Evolutionary conservation across 1,140 invertebrate species (phyloP).

Genomic region (Drosophila hydei): DNA sequence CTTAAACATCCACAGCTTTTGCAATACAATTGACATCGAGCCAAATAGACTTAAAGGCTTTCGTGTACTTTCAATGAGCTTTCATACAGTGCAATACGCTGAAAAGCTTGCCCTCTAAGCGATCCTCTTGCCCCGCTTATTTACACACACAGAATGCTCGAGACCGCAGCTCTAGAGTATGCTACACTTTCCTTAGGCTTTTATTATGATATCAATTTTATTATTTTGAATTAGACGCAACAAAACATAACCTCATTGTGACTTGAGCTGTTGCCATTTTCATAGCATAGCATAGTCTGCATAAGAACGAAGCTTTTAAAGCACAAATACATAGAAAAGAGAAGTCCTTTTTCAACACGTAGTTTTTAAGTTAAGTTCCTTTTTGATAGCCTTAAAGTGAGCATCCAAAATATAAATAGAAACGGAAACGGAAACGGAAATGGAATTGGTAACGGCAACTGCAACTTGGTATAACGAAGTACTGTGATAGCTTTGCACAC

Average conservation of each 20-base stretch:
- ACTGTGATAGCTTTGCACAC: conserved; percentile 51
- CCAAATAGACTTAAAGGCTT: neutral
- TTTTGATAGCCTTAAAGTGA: conserved; percentile 17
- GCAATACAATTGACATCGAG: neutral
- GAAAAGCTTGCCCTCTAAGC: conserved; percentile 16
- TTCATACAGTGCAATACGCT: conserved; percentile 9
- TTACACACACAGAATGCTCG: conserved; percentile 4
- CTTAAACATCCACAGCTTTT: conserved; percentile 1
- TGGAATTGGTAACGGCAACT: conserved; percentile 25
- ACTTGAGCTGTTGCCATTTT: conserved; percentile 63
- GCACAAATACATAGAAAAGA: conserved; percentile 18
- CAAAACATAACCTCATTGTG: conserved; percentile 55
- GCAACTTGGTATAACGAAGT: conserved; percentile 32
- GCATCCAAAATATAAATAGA: conserved; percentile 2
- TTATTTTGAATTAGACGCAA: conserved; percentile 14
- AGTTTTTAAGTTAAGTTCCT: conserved; percentile 46
- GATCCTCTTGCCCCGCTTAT: conserved; percentile 2
- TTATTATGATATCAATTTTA: conserved; percentile 3
- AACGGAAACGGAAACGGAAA: conserved; percentile 11
- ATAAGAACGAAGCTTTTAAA: conserved; percentile 46
- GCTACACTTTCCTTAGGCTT: neutral
- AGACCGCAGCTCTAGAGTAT: neutral
- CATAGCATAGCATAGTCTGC: conserved; percentile 31
- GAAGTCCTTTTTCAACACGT: conserved; percentile 10
- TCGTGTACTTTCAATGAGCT: neutral